Percentiles rank a stretch among this genome's conserved stretches.
These are phyloP conservation scores for Mellivora capensis DNA, from an alignment of 2,113 vertebrate species.

Conservation along the genomic window DNA sequence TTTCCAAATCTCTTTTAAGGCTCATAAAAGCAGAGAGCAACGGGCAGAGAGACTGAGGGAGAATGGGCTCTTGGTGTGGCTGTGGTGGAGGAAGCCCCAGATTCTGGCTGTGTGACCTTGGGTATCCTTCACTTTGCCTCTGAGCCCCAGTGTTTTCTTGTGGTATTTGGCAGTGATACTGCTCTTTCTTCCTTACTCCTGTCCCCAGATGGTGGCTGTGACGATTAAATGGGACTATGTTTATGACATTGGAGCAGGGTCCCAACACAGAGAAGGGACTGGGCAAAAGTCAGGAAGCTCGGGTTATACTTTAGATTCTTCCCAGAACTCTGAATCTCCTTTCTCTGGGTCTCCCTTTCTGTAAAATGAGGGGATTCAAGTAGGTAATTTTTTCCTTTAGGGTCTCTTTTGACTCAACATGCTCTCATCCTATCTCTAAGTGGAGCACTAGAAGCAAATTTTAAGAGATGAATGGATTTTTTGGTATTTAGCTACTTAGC, in stretches of 20 bases:
- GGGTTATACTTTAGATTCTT: not conserved
- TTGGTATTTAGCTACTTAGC: not conserved
- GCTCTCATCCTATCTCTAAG: not conserved
- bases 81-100: not conserved
- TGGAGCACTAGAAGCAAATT: not conserved
- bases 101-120: not conserved
- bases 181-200: not conserved
- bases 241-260: not conserved
- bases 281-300: not conserved
- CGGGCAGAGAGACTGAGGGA: not conserved
- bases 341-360: not conserved
- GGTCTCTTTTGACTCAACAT: not conserved
- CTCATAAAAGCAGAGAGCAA: not conserved
- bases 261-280: not conserved
- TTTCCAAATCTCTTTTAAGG: not conserved
- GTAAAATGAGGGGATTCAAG: not conserved
- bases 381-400: not conserved
- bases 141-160: not conserved
- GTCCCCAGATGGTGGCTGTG: not conserved
- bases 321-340: not conserved
- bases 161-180: not conserved
- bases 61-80: not conserved
- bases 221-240: not conserved
- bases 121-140: not conserved
- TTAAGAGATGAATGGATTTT: not conserved